Percentiles rank a stretch among this genome's conserved stretches.
Evolutionary conservation across 2,113 vertebrate species (phyloP).

Genomic region (Addax nasomaculatus): DNA sequence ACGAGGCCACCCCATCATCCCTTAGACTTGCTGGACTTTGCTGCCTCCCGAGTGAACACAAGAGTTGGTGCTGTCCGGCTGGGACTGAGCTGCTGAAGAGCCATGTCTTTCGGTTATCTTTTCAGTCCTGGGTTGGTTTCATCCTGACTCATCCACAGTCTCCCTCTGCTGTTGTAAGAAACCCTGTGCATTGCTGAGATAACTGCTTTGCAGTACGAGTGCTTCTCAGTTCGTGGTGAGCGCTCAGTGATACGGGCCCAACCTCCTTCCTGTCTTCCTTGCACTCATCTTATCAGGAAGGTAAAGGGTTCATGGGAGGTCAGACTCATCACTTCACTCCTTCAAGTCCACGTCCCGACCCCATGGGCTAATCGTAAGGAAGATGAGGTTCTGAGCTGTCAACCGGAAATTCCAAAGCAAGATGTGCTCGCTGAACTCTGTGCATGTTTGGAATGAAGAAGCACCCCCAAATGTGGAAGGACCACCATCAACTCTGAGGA

Average conservation of each 20-base stretch:
- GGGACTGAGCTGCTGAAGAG: not conserved
- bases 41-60: not conserved
- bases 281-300: not conserved
- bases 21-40: not conserved
- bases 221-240: not conserved
- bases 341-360: not conserved
- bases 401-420: not conserved
- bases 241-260: not conserved
- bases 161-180: not conserved
- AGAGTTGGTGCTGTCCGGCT: no score
- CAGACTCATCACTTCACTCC: not conserved
- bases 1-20: not conserved
- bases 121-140: not conserved
- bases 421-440: not conserved
- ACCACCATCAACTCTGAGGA: not conserved
- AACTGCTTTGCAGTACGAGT: not conserved
- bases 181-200: not conserved
- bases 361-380: not conserved
- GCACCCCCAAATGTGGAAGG: rapidly evolving
- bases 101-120: not conserved
- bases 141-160: not conserved
- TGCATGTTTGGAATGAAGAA: rapidly evolving
- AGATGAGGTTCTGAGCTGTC: not conserved
- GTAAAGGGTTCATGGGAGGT: not conserved
- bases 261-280: not conserved